Evolutionary conservation across 2,888 invertebrate genomes (phyloP).

Genomic region (Maniola hyperantus): DNA sequence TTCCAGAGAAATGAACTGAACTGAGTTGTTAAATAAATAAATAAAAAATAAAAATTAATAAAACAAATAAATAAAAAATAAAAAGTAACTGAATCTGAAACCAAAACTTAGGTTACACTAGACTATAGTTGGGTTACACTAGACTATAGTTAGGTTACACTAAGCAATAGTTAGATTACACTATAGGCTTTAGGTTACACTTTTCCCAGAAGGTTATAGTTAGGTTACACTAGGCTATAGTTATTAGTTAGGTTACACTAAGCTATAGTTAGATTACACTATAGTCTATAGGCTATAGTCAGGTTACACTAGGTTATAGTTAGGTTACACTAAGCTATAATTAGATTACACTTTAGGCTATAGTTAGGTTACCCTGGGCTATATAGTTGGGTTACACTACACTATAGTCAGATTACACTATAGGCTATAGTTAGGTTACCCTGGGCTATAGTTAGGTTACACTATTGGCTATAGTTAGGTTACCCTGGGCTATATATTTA

Average conservation of each 20-base stretch:
- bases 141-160: background rate
- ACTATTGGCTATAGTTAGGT: too few species aligned
- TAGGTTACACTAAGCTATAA: background rate
- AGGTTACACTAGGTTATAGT: background rate
- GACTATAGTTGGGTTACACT: background rate
- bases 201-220: background rate
- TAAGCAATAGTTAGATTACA: too few species aligned
- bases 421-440: too few species aligned
- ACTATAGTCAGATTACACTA: background rate
- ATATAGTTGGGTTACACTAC: background rate
- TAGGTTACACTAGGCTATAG: background rate
- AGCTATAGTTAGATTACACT: conserved; percentile 3
- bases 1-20: too few species aligned
- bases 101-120: too few species aligned
- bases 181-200: background rate
- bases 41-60: too few species aligned
- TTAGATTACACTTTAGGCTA: conserved; percentile 7
- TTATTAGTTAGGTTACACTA: background rate
- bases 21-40: too few species aligned
- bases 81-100: too few species aligned
- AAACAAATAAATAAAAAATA: too few species aligned
- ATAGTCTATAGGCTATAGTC: background rate
- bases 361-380: background rate
- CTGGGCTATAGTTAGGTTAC: too few species aligned
- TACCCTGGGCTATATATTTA: too few species aligned